Evolutionary conservation across 2,888 invertebrate species (phyloP).

Genomic region (Pomacea canaliculata): DNA sequence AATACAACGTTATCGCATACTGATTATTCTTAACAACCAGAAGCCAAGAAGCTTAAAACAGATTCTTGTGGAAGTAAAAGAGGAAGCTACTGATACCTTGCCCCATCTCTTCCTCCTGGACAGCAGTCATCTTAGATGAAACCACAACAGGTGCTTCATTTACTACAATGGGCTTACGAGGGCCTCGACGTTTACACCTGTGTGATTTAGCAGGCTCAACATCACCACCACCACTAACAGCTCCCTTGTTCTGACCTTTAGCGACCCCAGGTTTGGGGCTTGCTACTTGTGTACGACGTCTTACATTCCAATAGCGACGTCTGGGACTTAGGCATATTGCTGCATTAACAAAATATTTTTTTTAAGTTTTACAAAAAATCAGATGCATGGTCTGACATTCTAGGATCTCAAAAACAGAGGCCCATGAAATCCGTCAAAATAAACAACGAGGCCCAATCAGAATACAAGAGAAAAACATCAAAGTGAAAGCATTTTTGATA

Average conservation of each 20-base stretch:
- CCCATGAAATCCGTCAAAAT: no score
- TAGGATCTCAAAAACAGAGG: no score
- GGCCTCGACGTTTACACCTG: constrained; percentile 37
- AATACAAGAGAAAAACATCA: no score
- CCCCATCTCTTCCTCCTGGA: constrained; percentile 18
- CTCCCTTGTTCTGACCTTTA: constrained; percentile 21
- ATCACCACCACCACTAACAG: constrained; percentile 42
- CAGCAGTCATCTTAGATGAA: neutral
- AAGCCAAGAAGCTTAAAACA: no score
- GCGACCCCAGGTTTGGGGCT: constrained; percentile 25
- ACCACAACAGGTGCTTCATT: constrained; percentile 7
- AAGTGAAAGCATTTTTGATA: no score
- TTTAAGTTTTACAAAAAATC: neutral
- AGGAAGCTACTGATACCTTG: constrained; percentile 11
- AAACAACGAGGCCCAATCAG: no score
- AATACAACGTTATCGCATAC: no score
- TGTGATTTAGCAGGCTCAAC: constrained; percentile 39
- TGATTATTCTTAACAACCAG: no score
- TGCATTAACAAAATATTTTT: constrained; percentile 23
- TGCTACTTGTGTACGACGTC: constrained; percentile 37
- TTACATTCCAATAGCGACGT: constrained; percentile 40
- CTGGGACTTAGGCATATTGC: constrained; percentile 43
- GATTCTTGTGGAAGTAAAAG: no score
- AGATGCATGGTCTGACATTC: neutral
- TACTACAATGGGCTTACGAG: neutral